Evolutionary conservation across 2,888 invertebrate genomes (phyloP), one percentile per base, ranked within the genome.

Genomic region (Heteropelma amictum): DNA sequence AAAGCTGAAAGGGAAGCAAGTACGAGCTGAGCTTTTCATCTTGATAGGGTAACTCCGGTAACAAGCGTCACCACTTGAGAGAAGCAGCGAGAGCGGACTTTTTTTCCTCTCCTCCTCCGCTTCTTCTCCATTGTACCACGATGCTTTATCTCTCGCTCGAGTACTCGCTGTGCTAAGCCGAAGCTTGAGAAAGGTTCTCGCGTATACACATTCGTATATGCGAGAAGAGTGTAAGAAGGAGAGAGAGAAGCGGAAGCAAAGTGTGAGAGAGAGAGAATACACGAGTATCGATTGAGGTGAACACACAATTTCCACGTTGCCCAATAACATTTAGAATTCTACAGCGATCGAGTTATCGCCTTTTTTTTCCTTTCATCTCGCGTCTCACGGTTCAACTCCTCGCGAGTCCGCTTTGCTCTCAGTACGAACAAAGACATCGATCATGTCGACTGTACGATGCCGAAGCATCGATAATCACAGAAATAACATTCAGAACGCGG

Each of bases 21-120:
- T 54, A 64, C 26, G 70, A 76, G 76, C 76, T 76, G 76, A 76
- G 67, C 76, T 76, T 76, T 76, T 72, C 76, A 76, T 76, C 76
- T 68, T 56, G 76, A 76, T 76, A 72, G 63, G 63, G 72, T 72
- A 76, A 76, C 76, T 76, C 76, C 58, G 72, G 76, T 76, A 76
- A 76, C 76, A 76, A 76, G 76, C 72, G 63, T 72, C 67, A 72
- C 76, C 72, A 76, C 76, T 76, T 71, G 42, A 40, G 42, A 10
- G 26, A 35, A 26, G 33, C 38, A 51, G 30, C 26, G 5, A 21
- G 35, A 54, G 54, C 35, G 33, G 49, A 33, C 69, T 45, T 40
- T 23, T 45, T 12, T 30, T 23, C 10, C 35, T 53, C 30, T 23
- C 60, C 10, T 21, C 17, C 42, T 33, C 42, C 65, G 35, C 54